phyloP scores from a whole-genome alignment of 1,140 invertebrate genomes.

The Drosophila seguyi region DNA sequence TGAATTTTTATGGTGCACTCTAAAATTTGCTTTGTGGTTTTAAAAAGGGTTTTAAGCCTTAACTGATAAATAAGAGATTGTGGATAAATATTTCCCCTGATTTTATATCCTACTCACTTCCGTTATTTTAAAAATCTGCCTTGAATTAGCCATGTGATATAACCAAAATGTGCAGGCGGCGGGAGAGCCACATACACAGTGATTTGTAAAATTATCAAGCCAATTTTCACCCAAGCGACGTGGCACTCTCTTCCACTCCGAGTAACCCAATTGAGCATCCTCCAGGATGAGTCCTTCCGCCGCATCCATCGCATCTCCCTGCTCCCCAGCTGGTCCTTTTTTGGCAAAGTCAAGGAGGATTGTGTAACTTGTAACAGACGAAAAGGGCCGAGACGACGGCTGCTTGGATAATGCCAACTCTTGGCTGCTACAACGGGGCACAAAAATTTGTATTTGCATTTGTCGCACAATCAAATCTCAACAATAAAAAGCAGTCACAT shows the following conservation, averaged over 20 bases:
- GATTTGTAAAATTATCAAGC: slow-evolving; percentile 40
- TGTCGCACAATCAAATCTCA: slow-evolving; percentile 53
- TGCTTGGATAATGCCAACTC: slow-evolving; percentile 46
- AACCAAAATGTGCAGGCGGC: not conserved
- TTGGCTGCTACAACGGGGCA: slow-evolving; percentile 18
- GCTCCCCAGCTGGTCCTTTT: not conserved
- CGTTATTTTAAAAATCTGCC: not conserved
- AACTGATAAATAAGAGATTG: too few species aligned
- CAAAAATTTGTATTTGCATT: slow-evolving; percentile 51
- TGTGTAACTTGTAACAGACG: slow-evolving; percentile 40
- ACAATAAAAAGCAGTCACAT: slow-evolving; percentile 36
- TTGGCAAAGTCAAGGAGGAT: slow-evolving; percentile 45
- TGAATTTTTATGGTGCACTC: not conserved
- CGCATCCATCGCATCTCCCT: not conserved
- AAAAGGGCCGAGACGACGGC: slow-evolving; percentile 20
- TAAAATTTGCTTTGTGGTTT: not conserved
- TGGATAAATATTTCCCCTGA: not conserved
- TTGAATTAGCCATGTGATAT: slow-evolving; percentile 6
- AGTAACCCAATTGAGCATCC: slow-evolving; percentile 36
- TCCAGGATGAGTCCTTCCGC: slow-evolving; percentile 13
- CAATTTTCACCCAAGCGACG: slow-evolving; percentile 39
- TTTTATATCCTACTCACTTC: not conserved
- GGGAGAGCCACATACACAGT: slow-evolving; percentile 15
- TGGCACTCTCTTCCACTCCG: slow-evolving; percentile 37
- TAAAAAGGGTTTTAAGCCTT: not conserved